Base-by-base conservation (phyloP, 2,797 vertebrate genomes). In the Bryconaethiops microstoma region DNA sequence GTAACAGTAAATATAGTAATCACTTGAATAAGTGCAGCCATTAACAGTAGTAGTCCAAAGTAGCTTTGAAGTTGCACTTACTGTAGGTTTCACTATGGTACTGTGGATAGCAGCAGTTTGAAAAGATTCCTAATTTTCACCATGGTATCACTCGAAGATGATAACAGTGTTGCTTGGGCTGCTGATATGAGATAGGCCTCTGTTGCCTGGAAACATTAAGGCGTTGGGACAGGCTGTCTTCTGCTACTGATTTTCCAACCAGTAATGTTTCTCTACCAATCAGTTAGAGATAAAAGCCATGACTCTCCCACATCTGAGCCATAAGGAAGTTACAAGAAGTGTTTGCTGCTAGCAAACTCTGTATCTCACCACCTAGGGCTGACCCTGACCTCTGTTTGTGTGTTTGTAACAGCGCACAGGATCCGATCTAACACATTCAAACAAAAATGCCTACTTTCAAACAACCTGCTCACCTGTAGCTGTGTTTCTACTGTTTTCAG, bases 171-270 rank as follows among this genome's bases (percentile, higher is more conserved):
- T 40, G 59, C 21, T 39, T 71, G 9, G 48, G 57, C 60, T 50
- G 40, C 45, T 79, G 45, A 62, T 55, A 71, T 48, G 65, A 71
- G 35, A 68, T 55, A 42, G 10, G 25, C 42, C 55, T 52, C 21
- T 73, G 52, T 74, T 79, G 77, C 77, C 65, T 78, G 17, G 42
- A 79, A 79, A 79, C 69, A 72, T 72, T 42, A 39, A 39, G 19
- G 40, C 25, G 16, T 23, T 57, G 54, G 29, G 72, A 74, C 5
- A 12, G 55, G 40, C 48, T 59, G 60, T 40, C 29, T 72, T 52
- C 68, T 16, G 23, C 17, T 59, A 74, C 59, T 25, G 45, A 74
- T 67, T 55, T 45, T 55, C 54, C 17, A 40, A 21, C 29, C 19
- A 59, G 16, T 55, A 72, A 71, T 57, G 52, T 57, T 59, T 19